Percentiles rank a stretch among this genome's conserved stretches.
Evolutionary conservation across 2,113 vertebrate genomes (phyloP).

Genomic region (Urocolius indicus): DNA sequence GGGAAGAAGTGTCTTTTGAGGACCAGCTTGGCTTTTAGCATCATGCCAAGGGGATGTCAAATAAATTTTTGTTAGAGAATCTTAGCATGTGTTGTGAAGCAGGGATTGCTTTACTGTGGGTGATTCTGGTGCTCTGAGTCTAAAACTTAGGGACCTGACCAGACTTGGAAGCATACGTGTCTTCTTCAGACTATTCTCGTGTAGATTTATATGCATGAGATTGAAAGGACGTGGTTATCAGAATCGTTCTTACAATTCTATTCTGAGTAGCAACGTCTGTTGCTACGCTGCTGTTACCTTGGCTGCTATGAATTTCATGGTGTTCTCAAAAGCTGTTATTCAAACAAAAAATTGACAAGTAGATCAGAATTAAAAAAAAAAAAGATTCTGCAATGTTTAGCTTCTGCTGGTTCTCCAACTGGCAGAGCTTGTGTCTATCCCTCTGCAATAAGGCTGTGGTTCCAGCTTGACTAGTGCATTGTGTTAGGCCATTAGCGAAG

Average conservation of each 20-base stretch:
- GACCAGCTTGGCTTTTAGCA: neutral
- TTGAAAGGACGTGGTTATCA: neutral
- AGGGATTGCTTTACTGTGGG: neutral
- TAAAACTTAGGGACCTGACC: neutral
- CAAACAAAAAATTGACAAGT: constrained; percentile 17
- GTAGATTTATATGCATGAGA: neutral
- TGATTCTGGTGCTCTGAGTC: neutral
- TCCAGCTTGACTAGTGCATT: neutral
- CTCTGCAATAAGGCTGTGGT: neutral
- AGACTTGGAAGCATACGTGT: neutral
- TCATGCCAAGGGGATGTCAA: neutral
- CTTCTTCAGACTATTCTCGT: neutral
- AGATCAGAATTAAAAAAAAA: neutral
- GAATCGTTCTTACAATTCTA: neutral
- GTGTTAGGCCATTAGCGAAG: neutral
- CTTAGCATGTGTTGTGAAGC: neutral
- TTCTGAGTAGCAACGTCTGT: constrained; percentile 54
- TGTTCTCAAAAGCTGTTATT: constrained; percentile 35
- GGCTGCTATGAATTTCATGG: constrained; percentile 40
- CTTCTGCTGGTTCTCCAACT: neutral
- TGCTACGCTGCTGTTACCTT: constrained; percentile 51
- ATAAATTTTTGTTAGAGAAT: neutral
- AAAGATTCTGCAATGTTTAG: neutral
- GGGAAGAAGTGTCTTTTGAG: neutral
- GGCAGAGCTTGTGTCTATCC: neutral